Evolutionary conservation across 2,113 vertebrate genomes (phyloP).

Genomic region (Apaloderma vittatum): DNA sequence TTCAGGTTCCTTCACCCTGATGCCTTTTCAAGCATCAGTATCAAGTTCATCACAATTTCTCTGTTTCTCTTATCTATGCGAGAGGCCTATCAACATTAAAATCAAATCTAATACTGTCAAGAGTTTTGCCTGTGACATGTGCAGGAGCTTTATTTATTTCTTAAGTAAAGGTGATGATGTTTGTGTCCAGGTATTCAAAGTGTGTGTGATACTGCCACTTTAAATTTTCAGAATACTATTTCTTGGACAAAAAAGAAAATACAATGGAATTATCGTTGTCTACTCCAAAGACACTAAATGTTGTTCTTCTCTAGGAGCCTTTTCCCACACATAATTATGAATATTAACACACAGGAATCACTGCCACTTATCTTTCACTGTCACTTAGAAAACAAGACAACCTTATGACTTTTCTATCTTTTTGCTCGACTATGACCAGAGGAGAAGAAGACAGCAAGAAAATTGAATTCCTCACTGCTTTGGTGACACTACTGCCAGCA

Average conservation of each 20-base stretch:
- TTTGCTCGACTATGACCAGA: background rate
- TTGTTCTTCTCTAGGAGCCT: background rate
- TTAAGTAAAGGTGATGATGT: background rate
- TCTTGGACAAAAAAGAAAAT: background rate
- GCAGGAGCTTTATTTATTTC: background rate
- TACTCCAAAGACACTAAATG: rapidly evolving
- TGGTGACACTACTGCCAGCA: background rate
- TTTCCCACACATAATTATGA: background rate
- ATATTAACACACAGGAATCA: background rate
- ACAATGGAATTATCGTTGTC: background rate
- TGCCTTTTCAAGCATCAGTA: background rate
- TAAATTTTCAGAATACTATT: background rate
- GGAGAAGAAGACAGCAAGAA: background rate
- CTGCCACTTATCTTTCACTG: background rate
- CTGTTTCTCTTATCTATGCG: background rate
- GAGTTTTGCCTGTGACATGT: background rate
- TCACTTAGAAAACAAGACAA: background rate
- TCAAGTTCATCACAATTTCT: background rate
- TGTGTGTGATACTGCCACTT: background rate
- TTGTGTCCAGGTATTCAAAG: background rate
- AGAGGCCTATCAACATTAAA: background rate
- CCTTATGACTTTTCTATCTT: background rate
- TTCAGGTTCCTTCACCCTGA: rapidly evolving
- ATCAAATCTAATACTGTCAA: background rate
- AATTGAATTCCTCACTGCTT: background rate